phyloP scores from a whole-genome alignment of 2,888 invertebrate species.

The Danaus chrysippus region DNA sequence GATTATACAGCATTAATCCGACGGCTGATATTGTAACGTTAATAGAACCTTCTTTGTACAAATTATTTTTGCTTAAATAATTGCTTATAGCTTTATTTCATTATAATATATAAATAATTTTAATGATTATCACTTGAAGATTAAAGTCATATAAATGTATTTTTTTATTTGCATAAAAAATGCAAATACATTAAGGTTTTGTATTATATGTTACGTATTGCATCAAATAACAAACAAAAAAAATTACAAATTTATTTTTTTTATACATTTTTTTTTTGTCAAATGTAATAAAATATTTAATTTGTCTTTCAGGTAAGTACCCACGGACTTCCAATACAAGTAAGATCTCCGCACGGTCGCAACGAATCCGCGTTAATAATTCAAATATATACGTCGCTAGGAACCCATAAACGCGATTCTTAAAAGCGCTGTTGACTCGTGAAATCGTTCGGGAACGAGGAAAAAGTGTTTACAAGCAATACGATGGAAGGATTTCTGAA shows the following conservation, averaged over 20 bases:
- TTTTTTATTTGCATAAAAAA: too few relatives aligned
- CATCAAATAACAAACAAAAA: too few relatives aligned
- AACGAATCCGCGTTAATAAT: constrained; percentile 57
- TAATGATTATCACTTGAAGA: too few relatives aligned
- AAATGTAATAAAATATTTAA: background rate
- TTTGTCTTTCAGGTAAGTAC: constrained; percentile 55
- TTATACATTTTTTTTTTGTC: too few relatives aligned
- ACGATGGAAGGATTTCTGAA: constrained; percentile 40
- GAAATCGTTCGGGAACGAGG: constrained; percentile 59
- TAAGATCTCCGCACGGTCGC: constrained; percentile 5
- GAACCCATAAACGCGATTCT: constrained; percentile 61
- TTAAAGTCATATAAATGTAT: too few relatives aligned
- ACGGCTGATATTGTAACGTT: constrained; percentile 53
- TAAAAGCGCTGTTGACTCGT: constrained; percentile 60
- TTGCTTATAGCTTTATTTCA: background rate
- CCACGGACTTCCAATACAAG: constrained; percentile 2
- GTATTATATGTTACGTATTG: too few relatives aligned
- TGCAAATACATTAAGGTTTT: too few relatives aligned
- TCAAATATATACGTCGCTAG: constrained; percentile 53
- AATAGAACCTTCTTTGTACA: constrained; percentile 44
- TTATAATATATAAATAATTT: too few relatives aligned
- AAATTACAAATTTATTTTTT: too few relatives aligned
- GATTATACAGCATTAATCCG: constrained; percentile 69
- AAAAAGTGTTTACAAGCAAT: constrained; percentile 60
- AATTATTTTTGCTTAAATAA: constrained; percentile 27